Percentiles rank a stretch among this genome's conserved stretches.
Evolutionary conservation across 2,113 vertebrate species (phyloP).

Genomic region (Pangasianodon hypophthalmus): DNA sequence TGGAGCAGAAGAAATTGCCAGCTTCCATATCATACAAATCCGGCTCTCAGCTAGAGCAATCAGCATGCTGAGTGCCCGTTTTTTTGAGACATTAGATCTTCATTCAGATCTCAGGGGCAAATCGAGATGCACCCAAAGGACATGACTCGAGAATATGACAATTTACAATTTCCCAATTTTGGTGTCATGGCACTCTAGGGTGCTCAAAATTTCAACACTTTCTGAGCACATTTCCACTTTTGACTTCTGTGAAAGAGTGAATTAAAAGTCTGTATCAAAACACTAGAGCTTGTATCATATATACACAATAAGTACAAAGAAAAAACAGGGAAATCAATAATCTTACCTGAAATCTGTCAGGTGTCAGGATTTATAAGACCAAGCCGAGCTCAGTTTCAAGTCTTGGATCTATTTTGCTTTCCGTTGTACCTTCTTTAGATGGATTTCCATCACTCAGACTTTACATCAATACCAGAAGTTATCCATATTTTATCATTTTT

Average conservation of each 20-base stretch:
- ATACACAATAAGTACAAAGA: background rate
- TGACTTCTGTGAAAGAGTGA: background rate
- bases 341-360: background rate
- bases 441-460: background rate
- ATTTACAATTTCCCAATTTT: constrained; percentile 23
- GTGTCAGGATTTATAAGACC: background rate
- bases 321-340: background rate
- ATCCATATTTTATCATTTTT: background rate
- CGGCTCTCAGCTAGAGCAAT: constrained; percentile 48
- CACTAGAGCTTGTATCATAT: background rate
- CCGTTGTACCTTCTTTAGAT: background rate
- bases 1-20: constrained; percentile 72
- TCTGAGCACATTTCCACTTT: background rate
- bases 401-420: background rate
- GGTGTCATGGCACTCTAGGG: constrained; percentile 4
- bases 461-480: background rate
- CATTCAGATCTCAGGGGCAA: constrained; percentile 34
- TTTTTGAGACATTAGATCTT: constrained; percentile 42
- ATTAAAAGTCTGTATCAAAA: background rate
- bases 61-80: constrained; percentile 47
- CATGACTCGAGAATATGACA: background rate
- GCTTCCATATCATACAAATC: constrained; percentile 68
- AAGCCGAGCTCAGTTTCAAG: background rate
- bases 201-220: background rate
- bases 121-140: constrained; percentile 20